A percentile compares a stretch with the other conserved stretches of the same genome.
Conservation (phyloP, 2,888 invertebrate species). For the Cheilosia variabilis region DNA sequence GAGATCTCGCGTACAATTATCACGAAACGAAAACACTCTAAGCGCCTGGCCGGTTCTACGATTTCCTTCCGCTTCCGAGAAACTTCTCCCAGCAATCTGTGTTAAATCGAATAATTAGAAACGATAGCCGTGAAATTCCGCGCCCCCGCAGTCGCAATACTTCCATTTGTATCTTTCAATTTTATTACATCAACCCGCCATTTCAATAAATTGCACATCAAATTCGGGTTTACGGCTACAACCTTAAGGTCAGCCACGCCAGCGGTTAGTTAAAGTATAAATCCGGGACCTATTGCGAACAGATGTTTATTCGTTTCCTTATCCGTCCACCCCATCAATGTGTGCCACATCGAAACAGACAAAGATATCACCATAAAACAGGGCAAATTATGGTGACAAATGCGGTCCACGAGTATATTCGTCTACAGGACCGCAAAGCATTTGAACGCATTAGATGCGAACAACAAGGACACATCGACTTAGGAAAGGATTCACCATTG, state of each 20-base stretch:
- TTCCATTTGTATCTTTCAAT: conserved; percentile 34
- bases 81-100: conserved; percentile 62
- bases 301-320: conserved; percentile 57
- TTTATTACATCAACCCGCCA: conserved; percentile 5
- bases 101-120: conserved; percentile 63
- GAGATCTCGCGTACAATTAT: conserved; percentile 55
- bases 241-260: conserved; percentile 4
- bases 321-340: conserved; percentile 4
- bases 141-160: conserved; percentile 12
- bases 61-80: conserved; percentile 1
- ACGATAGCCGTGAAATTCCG: conserved; percentile 39
- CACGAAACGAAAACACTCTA: conserved; percentile 29
- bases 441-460: conserved; percentile 40
- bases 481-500: conserved; percentile 49
- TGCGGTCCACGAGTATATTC: background rate
- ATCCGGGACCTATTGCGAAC: conserved; percentile 40
- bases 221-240: conserved; percentile 43
- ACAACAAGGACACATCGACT: conserved; percentile 29
- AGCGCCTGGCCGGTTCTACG: background rate
- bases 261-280: conserved; percentile 17
- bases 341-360: conserved; percentile 1
- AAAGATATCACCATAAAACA: conserved; percentile 44
- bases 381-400: conserved; percentile 68
- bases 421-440: conserved; percentile 25
- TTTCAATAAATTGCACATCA: conserved; percentile 8